Conservation (phyloP, 1,140 invertebrate genomes). For the Stegodyphus dumicola region DNA sequence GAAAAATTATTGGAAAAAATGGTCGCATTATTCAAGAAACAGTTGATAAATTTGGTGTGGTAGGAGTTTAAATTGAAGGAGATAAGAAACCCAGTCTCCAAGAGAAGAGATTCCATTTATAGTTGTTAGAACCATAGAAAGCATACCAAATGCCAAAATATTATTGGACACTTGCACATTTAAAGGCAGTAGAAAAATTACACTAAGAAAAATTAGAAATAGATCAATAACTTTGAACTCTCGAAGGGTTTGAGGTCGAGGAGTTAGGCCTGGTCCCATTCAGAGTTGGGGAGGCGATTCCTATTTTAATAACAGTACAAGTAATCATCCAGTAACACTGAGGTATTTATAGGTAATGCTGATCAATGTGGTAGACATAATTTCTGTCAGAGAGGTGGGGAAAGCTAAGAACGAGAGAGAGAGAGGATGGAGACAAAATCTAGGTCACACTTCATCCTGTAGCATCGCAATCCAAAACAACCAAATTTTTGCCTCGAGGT, state of each 20-base stretch:
- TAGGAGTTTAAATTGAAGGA: too few species aligned
- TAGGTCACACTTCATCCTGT: not conserved
- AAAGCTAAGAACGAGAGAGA: slow-evolving; percentile 19
- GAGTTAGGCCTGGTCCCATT: slow-evolving; percentile 59
- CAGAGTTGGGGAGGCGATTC: slow-evolving; percentile 35
- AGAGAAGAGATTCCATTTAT: slow-evolving; percentile 79
- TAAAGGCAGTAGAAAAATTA: slow-evolving; percentile 87
- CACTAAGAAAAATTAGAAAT: slow-evolving; percentile 95
- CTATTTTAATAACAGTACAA: slow-evolving; percentile 58
- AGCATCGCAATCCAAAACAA: too few species aligned
- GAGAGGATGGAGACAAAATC: slow-evolving; percentile 24
- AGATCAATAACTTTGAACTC: slow-evolving; percentile 84
- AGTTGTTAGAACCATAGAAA: slow-evolving; percentile 96
- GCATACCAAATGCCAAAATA: slow-evolving; percentile 90
- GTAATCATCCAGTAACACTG: slow-evolving; percentile 61
- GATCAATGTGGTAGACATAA: slow-evolving; percentile 54
- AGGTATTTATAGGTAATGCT: slow-evolving; percentile 59
- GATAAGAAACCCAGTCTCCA: too few species aligned
- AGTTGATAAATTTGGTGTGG: too few species aligned
- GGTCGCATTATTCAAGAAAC: too few species aligned
- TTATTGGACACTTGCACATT: slow-evolving; percentile 83
- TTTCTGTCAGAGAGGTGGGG: slow-evolving; percentile 35
- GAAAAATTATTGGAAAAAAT: slow-evolving; percentile 74
- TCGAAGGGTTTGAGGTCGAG: slow-evolving; percentile 61
- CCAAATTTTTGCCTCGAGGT: too few species aligned